phyloP scores from a whole-genome alignment of 1,140 invertebrate genomes.

The Lordiphosa mommai region DNA sequence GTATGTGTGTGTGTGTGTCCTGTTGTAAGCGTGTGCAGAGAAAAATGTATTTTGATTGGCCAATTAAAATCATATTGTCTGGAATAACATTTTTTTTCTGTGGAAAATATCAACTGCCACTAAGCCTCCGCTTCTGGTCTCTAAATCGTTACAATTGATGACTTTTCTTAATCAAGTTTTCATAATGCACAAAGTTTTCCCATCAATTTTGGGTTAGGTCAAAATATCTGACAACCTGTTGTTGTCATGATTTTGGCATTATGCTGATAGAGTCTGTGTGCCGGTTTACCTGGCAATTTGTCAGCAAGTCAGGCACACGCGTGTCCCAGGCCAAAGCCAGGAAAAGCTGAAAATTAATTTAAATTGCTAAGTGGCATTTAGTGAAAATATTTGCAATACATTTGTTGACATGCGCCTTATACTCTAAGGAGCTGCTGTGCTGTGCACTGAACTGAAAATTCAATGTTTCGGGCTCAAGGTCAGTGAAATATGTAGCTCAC shows the following conservation, averaged over 20 bases:
- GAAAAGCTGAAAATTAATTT: conserved; percentile 44
- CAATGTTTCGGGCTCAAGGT: conserved; percentile 22
- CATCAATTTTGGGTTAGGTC: conserved; percentile 56
- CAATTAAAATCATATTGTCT: conserved; percentile 24
- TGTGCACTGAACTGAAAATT: no score
- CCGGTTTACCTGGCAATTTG: conserved; percentile 45
- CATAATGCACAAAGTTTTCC: conserved; percentile 46
- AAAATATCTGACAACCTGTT: conserved; percentile 27
- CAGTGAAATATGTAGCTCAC: neutral
- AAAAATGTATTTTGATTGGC: no score
- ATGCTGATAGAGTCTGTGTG: conserved; percentile 15
- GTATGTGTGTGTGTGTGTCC: conserved; percentile 1
- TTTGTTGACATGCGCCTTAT: conserved; percentile 21
- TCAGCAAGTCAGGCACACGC: conserved; percentile 18
- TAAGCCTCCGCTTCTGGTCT: no score
- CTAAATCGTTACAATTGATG: conserved; percentile 17
- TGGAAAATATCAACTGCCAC: no score
- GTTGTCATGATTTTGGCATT: conserved; percentile 38
- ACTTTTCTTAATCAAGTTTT: conserved; percentile 20
- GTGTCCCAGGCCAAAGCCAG: conserved; percentile 29
- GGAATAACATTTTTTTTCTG: neutral
- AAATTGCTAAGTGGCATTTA: conserved; percentile 61
- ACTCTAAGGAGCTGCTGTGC: conserved; percentile 9
- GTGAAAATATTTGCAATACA: conserved; percentile 40
- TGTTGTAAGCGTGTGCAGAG: neutral